Conservation (phyloP, 2,797 vertebrate species). For the Alcedo atthis region DNA sequence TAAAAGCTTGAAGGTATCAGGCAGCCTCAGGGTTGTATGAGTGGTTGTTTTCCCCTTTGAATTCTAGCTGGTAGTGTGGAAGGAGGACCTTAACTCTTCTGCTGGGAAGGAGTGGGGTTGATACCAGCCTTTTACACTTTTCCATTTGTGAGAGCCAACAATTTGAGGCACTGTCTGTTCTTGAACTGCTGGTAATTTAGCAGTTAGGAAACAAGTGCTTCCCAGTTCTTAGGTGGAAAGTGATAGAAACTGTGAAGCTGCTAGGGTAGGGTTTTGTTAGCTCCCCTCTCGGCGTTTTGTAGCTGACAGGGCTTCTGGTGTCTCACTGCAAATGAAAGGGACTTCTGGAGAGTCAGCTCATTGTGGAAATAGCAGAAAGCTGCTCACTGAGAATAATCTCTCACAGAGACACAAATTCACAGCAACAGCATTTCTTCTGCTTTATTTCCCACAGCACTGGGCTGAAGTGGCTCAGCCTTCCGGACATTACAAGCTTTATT, state of each 20-base stretch:
- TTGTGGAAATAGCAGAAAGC: slow-evolving; percentile 36
- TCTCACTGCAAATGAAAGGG: neutral
- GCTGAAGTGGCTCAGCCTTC: slow-evolving; percentile 34
- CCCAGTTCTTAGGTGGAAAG: neutral
- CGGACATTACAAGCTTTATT: neutral
- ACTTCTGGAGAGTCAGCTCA: slow-evolving; percentile 54
- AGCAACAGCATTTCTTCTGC: slow-evolving; percentile 52
- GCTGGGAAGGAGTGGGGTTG: neutral
- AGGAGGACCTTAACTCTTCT: neutral
- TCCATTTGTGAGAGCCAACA: neutral
- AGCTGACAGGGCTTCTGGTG: neutral
- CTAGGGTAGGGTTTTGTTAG: neutral
- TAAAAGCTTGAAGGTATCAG: neutral
- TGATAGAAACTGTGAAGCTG: neutral
- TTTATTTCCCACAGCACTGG: slow-evolving; percentile 31
- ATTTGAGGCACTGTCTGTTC: neutral
- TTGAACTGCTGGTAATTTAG: neutral
- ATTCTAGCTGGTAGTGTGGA: neutral
- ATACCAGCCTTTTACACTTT: neutral
- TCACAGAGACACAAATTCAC: neutral
- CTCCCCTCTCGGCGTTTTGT: neutral
- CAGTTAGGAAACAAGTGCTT: neutral
- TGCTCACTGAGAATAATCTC: slow-evolving; percentile 24
- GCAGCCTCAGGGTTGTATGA: neutral
- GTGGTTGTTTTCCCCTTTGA: neutral